These are phyloP conservation scores for Limnephilus marmoratus DNA, from an alignment of 2,888 invertebrate genomes.

Conservation along the genomic window DNA sequence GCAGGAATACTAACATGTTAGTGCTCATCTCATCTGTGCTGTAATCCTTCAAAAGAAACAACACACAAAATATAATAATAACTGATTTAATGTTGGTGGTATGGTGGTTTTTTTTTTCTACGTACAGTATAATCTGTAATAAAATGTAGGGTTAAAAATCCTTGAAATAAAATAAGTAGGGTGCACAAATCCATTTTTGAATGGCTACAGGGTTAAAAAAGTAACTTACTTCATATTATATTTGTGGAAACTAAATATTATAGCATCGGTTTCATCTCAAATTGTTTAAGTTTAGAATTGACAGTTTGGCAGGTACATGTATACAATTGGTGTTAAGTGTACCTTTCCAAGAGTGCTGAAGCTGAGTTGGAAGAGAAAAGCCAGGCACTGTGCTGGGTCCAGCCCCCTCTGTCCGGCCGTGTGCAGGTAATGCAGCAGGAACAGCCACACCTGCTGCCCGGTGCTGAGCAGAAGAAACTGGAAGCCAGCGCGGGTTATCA, in stretches of 20 bases:
- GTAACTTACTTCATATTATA: too few species aligned
- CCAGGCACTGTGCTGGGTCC: constrained; percentile 93
- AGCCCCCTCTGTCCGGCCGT: constrained; percentile 92
- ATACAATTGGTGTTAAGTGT: constrained; percentile 49
- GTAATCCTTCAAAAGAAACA: constrained; percentile 84
- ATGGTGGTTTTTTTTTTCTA: too few species aligned
- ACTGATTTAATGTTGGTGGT: too few species aligned
- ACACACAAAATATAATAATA: not conserved
- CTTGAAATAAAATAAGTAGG: too few species aligned
- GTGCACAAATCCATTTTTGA: too few species aligned
- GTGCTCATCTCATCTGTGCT: constrained; percentile 96
- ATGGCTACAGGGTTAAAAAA: too few species aligned
- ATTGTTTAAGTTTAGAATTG: not conserved
- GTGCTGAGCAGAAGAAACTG: constrained; percentile 97
- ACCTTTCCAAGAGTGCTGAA: constrained; percentile 96
- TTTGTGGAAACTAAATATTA: not conserved
- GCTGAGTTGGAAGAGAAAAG: constrained; percentile 97
- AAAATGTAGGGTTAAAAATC: too few species aligned
- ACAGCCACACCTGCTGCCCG: constrained; percentile 97
- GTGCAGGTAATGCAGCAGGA: constrained; percentile 96
- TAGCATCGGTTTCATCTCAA: not conserved
- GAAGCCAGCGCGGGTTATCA: constrained; percentile 96
- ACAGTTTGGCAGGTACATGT: not conserved
- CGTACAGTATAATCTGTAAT: too few species aligned
- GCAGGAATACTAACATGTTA: constrained; percentile 91